A percentile compares a stretch with the other conserved stretches of the same genome.
Conservation (phyloP, 2,113 vertebrate species). For the Tachuris rubrigastra region DNA sequence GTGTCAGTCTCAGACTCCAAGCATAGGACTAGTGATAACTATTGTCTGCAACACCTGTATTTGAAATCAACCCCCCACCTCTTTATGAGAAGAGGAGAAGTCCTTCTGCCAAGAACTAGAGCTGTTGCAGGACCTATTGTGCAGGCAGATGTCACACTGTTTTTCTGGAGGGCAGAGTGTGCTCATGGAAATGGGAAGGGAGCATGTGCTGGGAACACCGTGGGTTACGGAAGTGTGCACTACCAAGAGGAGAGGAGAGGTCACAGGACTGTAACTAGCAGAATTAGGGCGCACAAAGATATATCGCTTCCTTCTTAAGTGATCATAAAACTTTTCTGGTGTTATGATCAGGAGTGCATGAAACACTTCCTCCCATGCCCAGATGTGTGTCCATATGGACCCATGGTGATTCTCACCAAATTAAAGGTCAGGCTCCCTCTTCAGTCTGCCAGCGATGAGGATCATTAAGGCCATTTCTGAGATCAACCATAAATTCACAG, state of each 20-base stretch:
- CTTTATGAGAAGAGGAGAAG: neutral
- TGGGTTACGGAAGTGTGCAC: rapidly evolving
- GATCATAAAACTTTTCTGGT: neutral
- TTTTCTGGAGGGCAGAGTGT: neutral
- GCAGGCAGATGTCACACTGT: neutral
- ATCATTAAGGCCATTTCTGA: neutral
- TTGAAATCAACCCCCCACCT: neutral
- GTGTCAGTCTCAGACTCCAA: neutral
- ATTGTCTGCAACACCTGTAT: neutral
- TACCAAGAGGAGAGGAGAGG: neutral
- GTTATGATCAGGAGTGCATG: neutral
- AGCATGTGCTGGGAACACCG: neutral
- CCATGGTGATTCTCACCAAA: neutral
- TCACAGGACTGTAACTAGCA: neutral
- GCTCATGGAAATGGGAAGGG: neutral
- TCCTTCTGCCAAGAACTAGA: neutral
- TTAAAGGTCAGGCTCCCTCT: neutral
- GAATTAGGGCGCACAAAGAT: neutral
- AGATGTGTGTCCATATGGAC: neutral
- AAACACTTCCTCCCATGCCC: neutral
- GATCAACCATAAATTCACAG: neutral
- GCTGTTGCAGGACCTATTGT: neutral
- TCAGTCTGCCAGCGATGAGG: neutral
- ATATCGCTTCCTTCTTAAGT: neutral
- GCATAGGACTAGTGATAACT: neutral